Evolutionary conservation across 2,113 vertebrate species (phyloP), one percentile per base, ranked within the genome.

Genomic region (Acrocephalus arundinaceus): DNA sequence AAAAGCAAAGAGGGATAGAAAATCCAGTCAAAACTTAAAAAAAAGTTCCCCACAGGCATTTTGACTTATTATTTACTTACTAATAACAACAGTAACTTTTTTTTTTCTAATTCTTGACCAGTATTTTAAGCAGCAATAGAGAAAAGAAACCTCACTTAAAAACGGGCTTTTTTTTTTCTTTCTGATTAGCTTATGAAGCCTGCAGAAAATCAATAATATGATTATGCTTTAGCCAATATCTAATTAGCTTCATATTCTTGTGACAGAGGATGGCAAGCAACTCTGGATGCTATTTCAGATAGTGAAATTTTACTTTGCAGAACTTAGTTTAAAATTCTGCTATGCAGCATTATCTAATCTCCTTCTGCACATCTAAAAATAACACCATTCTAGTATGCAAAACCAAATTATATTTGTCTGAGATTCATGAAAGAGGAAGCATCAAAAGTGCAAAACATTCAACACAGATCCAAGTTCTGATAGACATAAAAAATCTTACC

Each of bases 341-440:
- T 90, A 63, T 59, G 84, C 86, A 81, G 93, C 93, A 84, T 86
- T 95, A 97, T 97, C 90, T 96, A 90, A 96, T 95, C 94, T 96
- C 75, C 78, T 91, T 89, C 85, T 86, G 68, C 35, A 81, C 83
- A 93, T 97, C 95, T 93, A 93, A 95, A 97, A 95, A 96, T 96
- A 96, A n/a, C 65, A 89, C 41, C 33, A 63, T 89, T 82, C 80
- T 87, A 92, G 84, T 91, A 94, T 65, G 77, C 84, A 93, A 93
- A 95, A 84, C 76, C 48, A 87, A 92, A 97, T 95, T 94, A 87
- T 87, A 89, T 85, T 95, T 91, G 84, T 93, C 95, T 89, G 77
- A 94, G 84, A 84, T 52, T 97, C 83, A 85, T 75, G 52, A 94
- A 95, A 87, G 80, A 92, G 94, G 89, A 97, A 92, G 89, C 83